Percentiles rank a stretch among this genome's conserved stretches.
Evolutionary conservation across 2,797 vertebrate species (phyloP).

Genomic region (Tapirus indicus): DNA sequence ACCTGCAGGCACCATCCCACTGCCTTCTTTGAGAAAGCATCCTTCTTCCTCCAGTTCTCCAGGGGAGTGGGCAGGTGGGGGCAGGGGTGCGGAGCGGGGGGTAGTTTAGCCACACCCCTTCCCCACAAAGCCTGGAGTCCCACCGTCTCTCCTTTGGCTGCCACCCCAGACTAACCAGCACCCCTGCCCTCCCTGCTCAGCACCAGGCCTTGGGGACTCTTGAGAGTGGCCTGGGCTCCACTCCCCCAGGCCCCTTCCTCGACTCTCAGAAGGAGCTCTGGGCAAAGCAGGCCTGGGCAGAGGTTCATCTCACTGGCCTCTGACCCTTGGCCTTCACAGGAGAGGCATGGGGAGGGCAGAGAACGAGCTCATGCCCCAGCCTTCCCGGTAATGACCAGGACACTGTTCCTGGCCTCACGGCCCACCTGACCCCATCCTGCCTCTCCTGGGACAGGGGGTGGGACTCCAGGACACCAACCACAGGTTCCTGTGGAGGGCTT

Average conservation of each 20-base stretch:
- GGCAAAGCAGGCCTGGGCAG: not conserved
- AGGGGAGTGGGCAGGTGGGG: not conserved
- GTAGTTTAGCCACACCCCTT: not conserved
- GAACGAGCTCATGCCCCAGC: not conserved
- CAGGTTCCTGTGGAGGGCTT: no score
- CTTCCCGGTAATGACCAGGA: not conserved
- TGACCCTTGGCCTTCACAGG: not conserved
- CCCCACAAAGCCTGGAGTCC: not conserved
- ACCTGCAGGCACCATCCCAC: not conserved
- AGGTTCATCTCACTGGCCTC: not conserved
- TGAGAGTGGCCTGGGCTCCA: accelerated
- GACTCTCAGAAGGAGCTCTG: no score
- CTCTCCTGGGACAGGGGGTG: not conserved
- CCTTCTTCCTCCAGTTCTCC: not conserved
- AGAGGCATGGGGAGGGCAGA: not conserved
- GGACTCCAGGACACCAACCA: not conserved
- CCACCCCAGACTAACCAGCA: not conserved
- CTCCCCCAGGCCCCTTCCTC: not conserved
- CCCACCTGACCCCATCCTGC: not conserved
- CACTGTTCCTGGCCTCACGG: not conserved
- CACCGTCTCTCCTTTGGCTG: not conserved
- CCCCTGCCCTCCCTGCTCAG: not conserved
- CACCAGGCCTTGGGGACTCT: not conserved
- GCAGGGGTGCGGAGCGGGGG: not conserved
- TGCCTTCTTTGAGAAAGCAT: not conserved